Conservation (phyloP, 2,113 vertebrate genomes). For the Neoarius graeffei region DNA sequence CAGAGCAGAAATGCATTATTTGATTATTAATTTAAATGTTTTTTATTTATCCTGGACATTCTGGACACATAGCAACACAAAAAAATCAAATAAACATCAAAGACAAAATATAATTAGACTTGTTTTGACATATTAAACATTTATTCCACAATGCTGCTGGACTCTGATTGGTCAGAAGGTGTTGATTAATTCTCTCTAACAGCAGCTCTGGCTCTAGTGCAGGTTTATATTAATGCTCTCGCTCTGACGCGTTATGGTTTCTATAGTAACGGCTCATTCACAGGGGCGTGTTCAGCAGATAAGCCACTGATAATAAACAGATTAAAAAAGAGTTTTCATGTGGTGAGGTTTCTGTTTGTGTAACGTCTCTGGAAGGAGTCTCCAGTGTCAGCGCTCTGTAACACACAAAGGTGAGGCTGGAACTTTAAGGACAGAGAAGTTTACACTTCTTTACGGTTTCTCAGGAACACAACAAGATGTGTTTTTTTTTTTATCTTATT, state of each 20-base stretch:
- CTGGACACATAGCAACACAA: not conserved
- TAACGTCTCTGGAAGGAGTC: too few species aligned
- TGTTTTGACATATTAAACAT: not conserved
- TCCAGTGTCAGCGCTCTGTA: too few species aligned
- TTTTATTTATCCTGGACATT: not conserved
- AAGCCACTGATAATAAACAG: too few species aligned
- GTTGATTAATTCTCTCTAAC: not conserved
- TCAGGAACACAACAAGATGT: too few species aligned
- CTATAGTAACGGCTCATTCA: not conserved
- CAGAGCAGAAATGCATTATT: not conserved
- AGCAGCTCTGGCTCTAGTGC: not conserved
- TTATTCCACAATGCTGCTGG: not conserved
- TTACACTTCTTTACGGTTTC: too few species aligned
- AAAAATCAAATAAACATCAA: not conserved
- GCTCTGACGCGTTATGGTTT: not conserved
- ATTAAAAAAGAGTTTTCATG: too few species aligned
- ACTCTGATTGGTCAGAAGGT: not conserved
- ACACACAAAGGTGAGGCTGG: too few species aligned
- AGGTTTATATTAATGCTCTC: not conserved
- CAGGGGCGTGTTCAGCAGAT: too few species aligned
- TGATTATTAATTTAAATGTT: not conserved
- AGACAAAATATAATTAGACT: not conserved
- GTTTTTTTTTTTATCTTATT: too few species aligned
- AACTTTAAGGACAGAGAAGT: too few species aligned
- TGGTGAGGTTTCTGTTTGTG: too few species aligned